Percentiles rank a stretch among this genome's conserved stretches.
Evolutionary conservation across 2,888 invertebrate species (phyloP).

Genomic region (Anorthoa munda): DNA sequence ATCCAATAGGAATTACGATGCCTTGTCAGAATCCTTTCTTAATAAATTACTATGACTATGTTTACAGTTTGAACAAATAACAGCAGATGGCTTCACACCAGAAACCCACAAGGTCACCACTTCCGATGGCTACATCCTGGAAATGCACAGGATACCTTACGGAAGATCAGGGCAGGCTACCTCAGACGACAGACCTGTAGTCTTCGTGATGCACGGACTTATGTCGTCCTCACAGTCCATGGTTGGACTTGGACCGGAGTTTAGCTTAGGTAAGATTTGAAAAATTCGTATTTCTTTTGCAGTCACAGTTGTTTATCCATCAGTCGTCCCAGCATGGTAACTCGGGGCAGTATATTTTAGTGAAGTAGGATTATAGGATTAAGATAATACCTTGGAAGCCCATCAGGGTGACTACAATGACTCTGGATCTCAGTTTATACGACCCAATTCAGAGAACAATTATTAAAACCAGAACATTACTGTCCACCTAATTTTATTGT

Average conservation of each 20-base stretch:
- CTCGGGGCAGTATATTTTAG: no score
- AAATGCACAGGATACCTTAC: slow-evolving; percentile 79
- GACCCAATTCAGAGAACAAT: no score
- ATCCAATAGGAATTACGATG: no score
- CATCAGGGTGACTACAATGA: no score
- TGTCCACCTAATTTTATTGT: no score
- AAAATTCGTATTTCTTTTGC: not conserved
- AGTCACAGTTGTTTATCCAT: not conserved
- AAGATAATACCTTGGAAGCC: no score
- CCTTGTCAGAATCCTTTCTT: not conserved
- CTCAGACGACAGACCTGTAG: slow-evolving; percentile 69
- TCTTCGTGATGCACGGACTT: slow-evolving; percentile 81
- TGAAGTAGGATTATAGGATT: no score
- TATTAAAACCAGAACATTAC: no score
- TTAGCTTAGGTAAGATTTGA: slow-evolving; percentile 72
- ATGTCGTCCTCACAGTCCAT: slow-evolving; percentile 70
- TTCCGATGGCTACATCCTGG: slow-evolving; percentile 78
- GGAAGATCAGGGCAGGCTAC: slow-evolving; percentile 56
- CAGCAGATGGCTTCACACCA: slow-evolving; percentile 71
- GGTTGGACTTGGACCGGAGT: slow-evolving; percentile 70
- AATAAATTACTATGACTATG: not conserved
- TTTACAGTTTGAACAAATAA: slow-evolving; percentile 71
- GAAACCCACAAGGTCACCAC: slow-evolving; percentile 77
- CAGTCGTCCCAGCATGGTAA: not conserved
- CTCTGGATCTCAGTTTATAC: no score